phyloP scores from a whole-genome alignment of 2,113 vertebrate genomes.

The Capreolus pygargus region DNA sequence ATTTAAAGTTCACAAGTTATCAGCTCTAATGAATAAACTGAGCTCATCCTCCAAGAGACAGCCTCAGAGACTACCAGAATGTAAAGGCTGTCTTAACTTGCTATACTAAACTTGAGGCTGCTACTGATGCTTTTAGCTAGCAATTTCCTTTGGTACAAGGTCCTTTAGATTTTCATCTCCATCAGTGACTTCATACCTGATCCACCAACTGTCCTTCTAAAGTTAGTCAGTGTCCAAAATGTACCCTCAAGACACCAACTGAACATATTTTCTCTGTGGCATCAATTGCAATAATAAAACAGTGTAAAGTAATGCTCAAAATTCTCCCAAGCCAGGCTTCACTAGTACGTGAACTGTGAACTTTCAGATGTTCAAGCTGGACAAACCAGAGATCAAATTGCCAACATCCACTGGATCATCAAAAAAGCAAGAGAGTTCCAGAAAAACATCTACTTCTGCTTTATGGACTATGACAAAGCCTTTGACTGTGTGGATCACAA shows the following conservation, averaged over 20 bases:
- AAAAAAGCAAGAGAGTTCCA: not conserved
- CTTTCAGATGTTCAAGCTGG: not conserved
- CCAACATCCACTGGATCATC: not conserved
- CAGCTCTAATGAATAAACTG: constrained; percentile 22
- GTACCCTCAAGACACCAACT: not conserved
- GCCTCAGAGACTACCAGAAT: not conserved
- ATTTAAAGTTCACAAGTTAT: constrained; percentile 50
- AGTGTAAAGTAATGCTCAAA: not conserved
- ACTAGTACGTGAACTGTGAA: rapidly evolving
- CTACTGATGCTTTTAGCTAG: not conserved
- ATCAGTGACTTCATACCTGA: not conserved
- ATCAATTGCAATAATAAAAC: not conserved
- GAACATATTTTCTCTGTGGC: not conserved
- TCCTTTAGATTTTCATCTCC: not conserved
- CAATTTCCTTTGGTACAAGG: not conserved
- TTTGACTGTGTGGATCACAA: not conserved
- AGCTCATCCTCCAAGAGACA: not conserved
- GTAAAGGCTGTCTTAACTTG: not conserved
- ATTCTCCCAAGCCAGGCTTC: not conserved
- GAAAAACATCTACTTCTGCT: not conserved
- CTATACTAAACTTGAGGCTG: not conserved
- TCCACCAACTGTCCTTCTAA: not conserved
- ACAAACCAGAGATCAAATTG: not conserved
- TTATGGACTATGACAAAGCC: not conserved
- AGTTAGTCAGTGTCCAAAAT: not conserved